Conservation (phyloP, 2,113 vertebrate genomes). For the Cricetomys ansorgei region DNA sequence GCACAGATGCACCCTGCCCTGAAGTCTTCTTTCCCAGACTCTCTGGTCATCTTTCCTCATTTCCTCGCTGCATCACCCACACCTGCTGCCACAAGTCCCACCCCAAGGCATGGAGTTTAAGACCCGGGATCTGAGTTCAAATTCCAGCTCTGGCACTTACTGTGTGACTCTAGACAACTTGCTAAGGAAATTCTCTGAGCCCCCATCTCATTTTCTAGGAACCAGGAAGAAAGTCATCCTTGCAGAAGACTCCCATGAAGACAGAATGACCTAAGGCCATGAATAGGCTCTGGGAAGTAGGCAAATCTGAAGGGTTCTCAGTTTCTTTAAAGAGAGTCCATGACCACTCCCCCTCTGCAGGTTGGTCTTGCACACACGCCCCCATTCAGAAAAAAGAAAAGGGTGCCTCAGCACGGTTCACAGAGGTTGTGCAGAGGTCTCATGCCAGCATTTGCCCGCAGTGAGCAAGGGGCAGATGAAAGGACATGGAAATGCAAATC, state of each 20-base stretch:
- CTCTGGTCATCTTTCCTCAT: neutral
- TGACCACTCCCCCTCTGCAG: neutral
- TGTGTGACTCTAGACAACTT: neutral
- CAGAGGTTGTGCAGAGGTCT: neutral
- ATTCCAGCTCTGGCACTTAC: neutral
- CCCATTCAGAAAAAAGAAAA: neutral
- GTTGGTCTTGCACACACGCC: neutral
- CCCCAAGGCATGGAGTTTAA: neutral
- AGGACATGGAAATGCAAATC: neutral
- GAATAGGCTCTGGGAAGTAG: neutral
- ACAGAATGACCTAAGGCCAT: neutral
- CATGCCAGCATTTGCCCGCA: neutral
- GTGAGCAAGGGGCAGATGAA: neutral
- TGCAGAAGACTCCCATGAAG: neutral
- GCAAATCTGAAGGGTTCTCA: neutral
- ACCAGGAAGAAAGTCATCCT: neutral
- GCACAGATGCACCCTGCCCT: neutral
- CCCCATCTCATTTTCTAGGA: neutral
- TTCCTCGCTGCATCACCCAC: neutral
- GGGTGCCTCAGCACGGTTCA: neutral
- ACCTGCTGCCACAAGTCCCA: neutral
- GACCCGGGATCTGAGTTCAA: neutral
- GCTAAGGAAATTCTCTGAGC: conserved; percentile 7
- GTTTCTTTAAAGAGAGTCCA: neutral
- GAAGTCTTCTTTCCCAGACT: neutral